Evolutionary conservation across 2,797 vertebrate genomes (phyloP).

Genomic region (Cyclopterus lumpus): DNA sequence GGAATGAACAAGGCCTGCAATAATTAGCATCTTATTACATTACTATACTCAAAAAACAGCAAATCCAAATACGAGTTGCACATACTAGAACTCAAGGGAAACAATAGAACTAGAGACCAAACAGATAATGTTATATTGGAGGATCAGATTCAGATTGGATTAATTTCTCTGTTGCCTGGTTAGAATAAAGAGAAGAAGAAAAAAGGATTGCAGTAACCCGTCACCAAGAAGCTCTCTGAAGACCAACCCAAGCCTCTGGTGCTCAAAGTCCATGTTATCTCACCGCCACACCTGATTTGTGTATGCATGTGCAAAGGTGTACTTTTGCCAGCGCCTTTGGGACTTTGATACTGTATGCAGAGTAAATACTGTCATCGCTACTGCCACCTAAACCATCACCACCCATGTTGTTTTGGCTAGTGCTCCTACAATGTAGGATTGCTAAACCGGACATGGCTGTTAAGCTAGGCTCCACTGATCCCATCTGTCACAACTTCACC

Average conservation of each 20-base stretch:
- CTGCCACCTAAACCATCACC: constrained; percentile 32
- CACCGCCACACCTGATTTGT: constrained; percentile 34
- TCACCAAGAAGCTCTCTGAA: constrained; percentile 24
- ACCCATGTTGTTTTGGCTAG: constrained; percentile 39
- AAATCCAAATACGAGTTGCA: not conserved
- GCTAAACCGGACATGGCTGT: constrained; percentile 62
- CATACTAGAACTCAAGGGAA: constrained; percentile 4
- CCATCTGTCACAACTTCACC: constrained; percentile 78
- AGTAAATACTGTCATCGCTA: constrained; percentile 29
- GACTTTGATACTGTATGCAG: constrained; percentile 18
- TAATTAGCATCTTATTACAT: constrained; percentile 34
- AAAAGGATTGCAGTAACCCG: constrained; percentile 27
- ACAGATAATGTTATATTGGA: not conserved
- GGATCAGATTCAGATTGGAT: not conserved
- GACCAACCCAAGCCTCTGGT: constrained; percentile 28
- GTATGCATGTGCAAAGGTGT: constrained; percentile 9
- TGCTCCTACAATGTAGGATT: constrained; percentile 40
- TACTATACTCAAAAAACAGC: constrained; percentile 7
- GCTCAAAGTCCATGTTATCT: constrained; percentile 21
- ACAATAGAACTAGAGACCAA: not conserved
- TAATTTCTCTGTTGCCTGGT: constrained; percentile 20
- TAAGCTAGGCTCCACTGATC: constrained; percentile 63
- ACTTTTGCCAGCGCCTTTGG: constrained; percentile 15
- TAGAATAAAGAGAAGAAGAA: constrained; percentile 33
- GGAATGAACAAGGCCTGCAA: constrained; percentile 12